Percentiles rank a stretch among this genome's conserved stretches.
Conservation (phyloP, 2,797 vertebrate genomes). For the Ara ararauna region DNA sequence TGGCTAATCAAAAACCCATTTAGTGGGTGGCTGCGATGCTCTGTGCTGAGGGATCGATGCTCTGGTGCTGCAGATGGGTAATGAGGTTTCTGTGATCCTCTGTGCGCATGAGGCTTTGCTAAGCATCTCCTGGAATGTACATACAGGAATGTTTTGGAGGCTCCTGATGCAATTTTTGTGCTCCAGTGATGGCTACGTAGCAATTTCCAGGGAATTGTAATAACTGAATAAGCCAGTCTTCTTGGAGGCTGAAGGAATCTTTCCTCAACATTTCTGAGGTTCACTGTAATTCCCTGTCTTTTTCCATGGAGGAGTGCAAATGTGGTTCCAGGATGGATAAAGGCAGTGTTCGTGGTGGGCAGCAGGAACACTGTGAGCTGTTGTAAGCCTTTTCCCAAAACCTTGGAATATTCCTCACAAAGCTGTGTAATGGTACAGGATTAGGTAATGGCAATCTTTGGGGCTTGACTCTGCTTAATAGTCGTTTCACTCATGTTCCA, state of each 20-base stretch:
- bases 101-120: neutral
- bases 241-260: conserved; percentile 28
- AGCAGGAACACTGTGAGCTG: neutral
- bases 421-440: conserved; percentile 36
- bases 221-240: conserved; percentile 37
- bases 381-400: conserved; percentile 57
- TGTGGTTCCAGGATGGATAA: conserved; percentile 15
- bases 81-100: neutral
- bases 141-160: conserved; percentile 6
- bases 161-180: conserved; percentile 44
- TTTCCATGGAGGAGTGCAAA: conserved; percentile 35
- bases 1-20: conserved; percentile 27
- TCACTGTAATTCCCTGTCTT: conserved; percentile 16
- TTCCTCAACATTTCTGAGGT: conserved; percentile 52
- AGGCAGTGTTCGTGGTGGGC: neutral
- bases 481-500: conserved; percentile 44
- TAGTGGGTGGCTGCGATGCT: neutral
- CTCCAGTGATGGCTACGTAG: conserved; percentile 26
- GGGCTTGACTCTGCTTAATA: conserved; percentile 50
- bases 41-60: neutral
- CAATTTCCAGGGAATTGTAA: conserved; percentile 67
- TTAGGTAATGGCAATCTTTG: conserved; percentile 53
- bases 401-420: conserved; percentile 58
- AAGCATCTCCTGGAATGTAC: neutral
- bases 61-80: neutral